Conservation (phyloP, 2,113 vertebrate genomes). For the Notarius quadriscutis region DNA sequence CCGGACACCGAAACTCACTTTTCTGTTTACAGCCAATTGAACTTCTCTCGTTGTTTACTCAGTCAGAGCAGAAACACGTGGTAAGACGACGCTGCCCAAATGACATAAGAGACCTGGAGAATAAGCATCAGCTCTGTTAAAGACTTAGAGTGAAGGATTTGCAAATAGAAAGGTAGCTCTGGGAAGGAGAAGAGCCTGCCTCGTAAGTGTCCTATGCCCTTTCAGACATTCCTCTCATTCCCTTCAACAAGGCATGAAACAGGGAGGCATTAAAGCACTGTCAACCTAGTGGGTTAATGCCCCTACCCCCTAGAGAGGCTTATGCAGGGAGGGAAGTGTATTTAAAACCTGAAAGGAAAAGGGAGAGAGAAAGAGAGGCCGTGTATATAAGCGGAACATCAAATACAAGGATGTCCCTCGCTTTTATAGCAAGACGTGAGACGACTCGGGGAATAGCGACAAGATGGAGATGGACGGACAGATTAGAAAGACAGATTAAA, state of each 20-base stretch:
- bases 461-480: conserved; percentile 2
- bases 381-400: neutral
- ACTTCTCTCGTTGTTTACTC: neutral
- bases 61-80: conserved; percentile 15
- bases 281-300: conserved; percentile 41
- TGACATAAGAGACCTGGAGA: neutral
- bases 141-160: conserved; percentile 29
- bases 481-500: neutral
- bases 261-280: conserved; percentile 54
- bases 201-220: conserved; percentile 36
- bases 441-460: neutral
- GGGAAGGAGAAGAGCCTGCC: conserved; percentile 37
- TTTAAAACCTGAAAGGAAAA: conserved; percentile 39
- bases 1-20: neutral
- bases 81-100: neutral
- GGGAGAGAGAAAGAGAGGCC: neutral
- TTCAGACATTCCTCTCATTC: conserved; percentile 49
- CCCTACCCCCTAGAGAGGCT: conserved; percentile 39
- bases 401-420: neutral
- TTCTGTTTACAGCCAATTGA: neutral
- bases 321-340: conserved; percentile 33
- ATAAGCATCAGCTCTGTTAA: conserved; percentile 22
- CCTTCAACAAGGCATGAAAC: conserved; percentile 57
- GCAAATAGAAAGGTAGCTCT: conserved; percentile 11
- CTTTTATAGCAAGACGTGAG: conserved; percentile 33